Evolutionary conservation across 2,888 invertebrate species (phyloP), one percentile per base, ranked within the genome.

Genomic region (Stratiomys singularior): DNA sequence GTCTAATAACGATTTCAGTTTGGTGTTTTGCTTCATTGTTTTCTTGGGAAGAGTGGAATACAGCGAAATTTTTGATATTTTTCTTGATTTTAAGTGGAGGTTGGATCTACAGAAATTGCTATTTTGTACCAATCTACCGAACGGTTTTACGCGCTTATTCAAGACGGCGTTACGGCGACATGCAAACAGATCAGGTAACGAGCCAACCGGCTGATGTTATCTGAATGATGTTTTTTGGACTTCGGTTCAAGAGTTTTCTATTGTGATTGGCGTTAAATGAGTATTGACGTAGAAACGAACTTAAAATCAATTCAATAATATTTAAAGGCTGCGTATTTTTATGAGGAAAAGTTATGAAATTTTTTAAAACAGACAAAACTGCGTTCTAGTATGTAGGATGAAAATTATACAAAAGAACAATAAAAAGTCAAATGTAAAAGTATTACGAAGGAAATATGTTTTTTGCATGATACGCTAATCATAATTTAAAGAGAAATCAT

Each of bases 1-100:
- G 94, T 74, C 89, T 95, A n/a, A 88, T 97, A 81, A 96, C 96
- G 0, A 88, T 97, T 64, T 90, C 97, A n/a, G 94, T 98, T 83
- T 99, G 97, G 97, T 88, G 90, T 79, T 90, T 95, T 76, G 93
- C 94, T 0, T 88, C 98, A 63, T 87, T 76, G 88, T 0, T 88
- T 96, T 47, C 82, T 13, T 58, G 58, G 74, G 74, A 74, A 21
- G 30, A 88, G 37, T 94, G 94, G 92, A 95, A 97, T 86, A 81
- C 83, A 0, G n/a, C n/a, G 58, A 74, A 74, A 58, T 78, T 95
- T 56, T 85, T 95, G 81, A 97, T 97, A 4, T 96, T 96, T 85
- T 56, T 90, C 0, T 86, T 94, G 9, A 89, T 97, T 1, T 88
- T 96, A 77, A 84, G 91, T 78, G 97, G 97, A 80, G 95, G 96